Evolutionary conservation across 2,888 invertebrate genomes (phyloP).

Genomic region (Linnaemya tessellans): DNA sequence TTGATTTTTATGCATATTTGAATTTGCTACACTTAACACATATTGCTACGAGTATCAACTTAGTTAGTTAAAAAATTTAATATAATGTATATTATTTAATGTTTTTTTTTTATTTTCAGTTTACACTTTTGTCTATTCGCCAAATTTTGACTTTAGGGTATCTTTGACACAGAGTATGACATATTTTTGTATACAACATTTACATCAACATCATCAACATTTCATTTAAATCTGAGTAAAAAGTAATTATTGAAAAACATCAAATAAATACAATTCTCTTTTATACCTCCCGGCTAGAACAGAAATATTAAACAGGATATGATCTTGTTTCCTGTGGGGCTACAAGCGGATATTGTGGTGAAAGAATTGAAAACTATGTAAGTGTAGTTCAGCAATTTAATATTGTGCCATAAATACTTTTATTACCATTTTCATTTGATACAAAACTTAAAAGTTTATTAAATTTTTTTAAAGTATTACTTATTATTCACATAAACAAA

Average conservation of each 20-base stretch:
- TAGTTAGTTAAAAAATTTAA: too few species aligned
- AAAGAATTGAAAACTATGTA: slow-evolving; percentile 20
- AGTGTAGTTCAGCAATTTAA: slow-evolving; percentile 5
- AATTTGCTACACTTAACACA: too few species aligned
- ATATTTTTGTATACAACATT: too few species aligned
- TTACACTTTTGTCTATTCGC: too few species aligned
- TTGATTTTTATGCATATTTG: too few species aligned
- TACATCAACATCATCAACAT: not conserved
- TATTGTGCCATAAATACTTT: slow-evolving; percentile 13
- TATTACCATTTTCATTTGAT: slow-evolving; percentile 24
- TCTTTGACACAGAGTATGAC: too few species aligned
- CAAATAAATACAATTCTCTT: slow-evolving; percentile 39
- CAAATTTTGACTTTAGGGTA: too few species aligned
- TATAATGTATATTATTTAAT: too few species aligned
- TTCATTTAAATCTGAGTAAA: slow-evolving; percentile 37
- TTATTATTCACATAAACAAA: too few species aligned
- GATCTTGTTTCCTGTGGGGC: slow-evolving; percentile 53
- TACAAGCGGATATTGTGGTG: slow-evolving; percentile 54
- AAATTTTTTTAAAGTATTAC: too few species aligned
- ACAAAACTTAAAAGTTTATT: slow-evolving; percentile 1
- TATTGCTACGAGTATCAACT: not conserved
- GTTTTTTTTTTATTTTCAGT: too few species aligned
- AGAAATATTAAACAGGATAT: slow-evolving; percentile 51
- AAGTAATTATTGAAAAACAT: slow-evolving; percentile 19
- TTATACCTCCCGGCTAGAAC: slow-evolving; percentile 14